These are phyloP conservation scores for Saguinus midas DNA, from an alignment of 2,113 vertebrate species.

Conservation along the genomic window DNA sequence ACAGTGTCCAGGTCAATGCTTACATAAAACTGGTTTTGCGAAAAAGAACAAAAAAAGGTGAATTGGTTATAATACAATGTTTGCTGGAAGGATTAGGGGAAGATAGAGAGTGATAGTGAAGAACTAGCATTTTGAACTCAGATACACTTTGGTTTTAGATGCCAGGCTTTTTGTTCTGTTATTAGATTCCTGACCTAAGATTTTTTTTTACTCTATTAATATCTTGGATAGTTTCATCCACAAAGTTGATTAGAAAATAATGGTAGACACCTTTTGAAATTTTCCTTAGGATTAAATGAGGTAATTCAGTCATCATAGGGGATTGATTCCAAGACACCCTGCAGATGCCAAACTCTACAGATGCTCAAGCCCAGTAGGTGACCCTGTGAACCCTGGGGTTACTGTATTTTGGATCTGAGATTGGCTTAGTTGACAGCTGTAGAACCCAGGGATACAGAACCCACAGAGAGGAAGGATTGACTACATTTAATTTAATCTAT, in stretches of 20 bases:
- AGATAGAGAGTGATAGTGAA: neutral
- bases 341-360: neutral
- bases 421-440: neutral
- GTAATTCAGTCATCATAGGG: neutral
- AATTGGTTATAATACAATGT: neutral
- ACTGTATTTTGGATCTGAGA: neutral
- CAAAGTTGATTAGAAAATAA: neutral
- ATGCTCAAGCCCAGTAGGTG: neutral
- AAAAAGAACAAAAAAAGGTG: neutral
- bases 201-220: neutral
- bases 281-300: neutral
- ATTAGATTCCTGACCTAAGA: neutral
- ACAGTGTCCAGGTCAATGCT: neutral
- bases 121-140: neutral
- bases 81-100: neutral
- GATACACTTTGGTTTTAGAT: neutral
- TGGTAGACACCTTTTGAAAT: neutral
- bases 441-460: neutral
- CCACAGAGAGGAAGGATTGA: no score
- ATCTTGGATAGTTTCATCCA: neutral
- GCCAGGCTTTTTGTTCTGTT: neutral
- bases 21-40: neutral
- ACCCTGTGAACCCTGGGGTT: neutral
- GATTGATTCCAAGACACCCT: neutral
- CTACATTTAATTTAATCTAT: no score